Conservation (phyloP, 2,888 invertebrate species). For the Mactromeris polynyma region DNA sequence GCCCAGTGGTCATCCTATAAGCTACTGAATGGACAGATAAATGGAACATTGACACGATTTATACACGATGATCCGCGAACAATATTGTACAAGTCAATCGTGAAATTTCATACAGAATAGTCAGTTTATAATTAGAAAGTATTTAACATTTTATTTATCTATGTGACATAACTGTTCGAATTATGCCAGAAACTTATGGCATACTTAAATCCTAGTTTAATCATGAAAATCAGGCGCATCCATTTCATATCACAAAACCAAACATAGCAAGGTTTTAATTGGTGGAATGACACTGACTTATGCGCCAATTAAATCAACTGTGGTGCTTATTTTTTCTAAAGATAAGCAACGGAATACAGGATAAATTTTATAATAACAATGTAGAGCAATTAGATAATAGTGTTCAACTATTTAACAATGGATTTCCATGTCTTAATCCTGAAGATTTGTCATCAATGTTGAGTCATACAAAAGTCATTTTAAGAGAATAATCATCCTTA, state of each 20-base stretch:
- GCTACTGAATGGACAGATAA: slow-evolving; percentile 6
- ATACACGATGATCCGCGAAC: background rate
- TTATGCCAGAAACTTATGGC: background rate
- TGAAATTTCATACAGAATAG: slow-evolving; percentile 11
- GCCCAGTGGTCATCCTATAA: slow-evolving; percentile 21
- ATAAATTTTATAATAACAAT: background rate
- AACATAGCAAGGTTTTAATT: background rate
- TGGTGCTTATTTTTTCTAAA: background rate
- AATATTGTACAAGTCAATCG: slow-evolving; percentile 14
- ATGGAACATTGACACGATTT: background rate
- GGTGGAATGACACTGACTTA: slow-evolving; percentile 6
- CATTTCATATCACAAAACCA: background rate
- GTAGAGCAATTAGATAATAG: background rate
- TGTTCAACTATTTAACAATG: background rate
- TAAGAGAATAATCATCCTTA: background rate
- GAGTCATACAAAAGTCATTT: background rate
- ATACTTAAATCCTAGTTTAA: background rate
- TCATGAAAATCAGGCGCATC: background rate
- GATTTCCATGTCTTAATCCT: background rate
- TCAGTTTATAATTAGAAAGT: slow-evolving; percentile 10
- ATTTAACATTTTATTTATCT: slow-evolving; percentile 5
- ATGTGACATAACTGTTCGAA: background rate
- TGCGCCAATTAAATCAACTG: slow-evolving; percentile 1
- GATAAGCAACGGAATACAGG: background rate
- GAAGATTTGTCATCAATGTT: background rate